A percentile compares a stretch with the other conserved stretches of the same genome.
phyloP scores from a whole-genome alignment of 2,113 vertebrate species.

The Cinclus mexicanus region DNA sequence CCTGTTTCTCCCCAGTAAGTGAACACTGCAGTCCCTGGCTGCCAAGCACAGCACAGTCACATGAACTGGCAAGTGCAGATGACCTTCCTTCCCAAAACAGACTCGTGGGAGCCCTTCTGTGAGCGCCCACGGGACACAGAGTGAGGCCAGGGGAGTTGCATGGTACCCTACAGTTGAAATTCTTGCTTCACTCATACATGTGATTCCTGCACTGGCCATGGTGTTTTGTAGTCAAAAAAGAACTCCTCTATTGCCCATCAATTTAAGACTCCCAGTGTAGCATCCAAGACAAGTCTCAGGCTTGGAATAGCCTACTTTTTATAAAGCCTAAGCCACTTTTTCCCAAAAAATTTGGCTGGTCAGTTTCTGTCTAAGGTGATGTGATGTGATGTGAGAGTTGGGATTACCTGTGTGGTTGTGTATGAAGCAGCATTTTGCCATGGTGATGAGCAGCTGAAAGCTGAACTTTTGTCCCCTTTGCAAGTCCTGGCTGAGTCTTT shows the following conservation, averaged over 20 bases:
- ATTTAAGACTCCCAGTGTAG: neutral
- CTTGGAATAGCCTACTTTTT: neutral
- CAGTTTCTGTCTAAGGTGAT: neutral
- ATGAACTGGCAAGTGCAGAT: neutral
- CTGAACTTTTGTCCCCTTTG: neutral
- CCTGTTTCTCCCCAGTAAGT: neutral
- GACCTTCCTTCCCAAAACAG: neutral
- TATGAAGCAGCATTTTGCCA: neutral
- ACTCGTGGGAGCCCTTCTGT: neutral
- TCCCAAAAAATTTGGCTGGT: neutral
- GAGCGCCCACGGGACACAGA: accelerated
- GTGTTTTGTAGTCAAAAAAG: neutral
- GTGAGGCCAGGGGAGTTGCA: neutral
- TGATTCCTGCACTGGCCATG: neutral
- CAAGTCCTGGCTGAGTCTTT: neutral
- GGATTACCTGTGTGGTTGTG: neutral
- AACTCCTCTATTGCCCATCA: neutral
- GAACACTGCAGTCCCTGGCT: neutral
- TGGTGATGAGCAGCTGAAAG: neutral
- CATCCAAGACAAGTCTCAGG: neutral
- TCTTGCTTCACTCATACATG: neutral
- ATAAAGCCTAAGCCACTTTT: neutral
- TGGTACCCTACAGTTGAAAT: neutral
- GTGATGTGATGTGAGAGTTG: neutral
- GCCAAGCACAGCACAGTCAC: neutral